A percentile compares a stretch with the other conserved stretches of the same genome.
Conservation (phyloP, 2,888 invertebrate genomes). For the Mimachlamys varia region DNA sequence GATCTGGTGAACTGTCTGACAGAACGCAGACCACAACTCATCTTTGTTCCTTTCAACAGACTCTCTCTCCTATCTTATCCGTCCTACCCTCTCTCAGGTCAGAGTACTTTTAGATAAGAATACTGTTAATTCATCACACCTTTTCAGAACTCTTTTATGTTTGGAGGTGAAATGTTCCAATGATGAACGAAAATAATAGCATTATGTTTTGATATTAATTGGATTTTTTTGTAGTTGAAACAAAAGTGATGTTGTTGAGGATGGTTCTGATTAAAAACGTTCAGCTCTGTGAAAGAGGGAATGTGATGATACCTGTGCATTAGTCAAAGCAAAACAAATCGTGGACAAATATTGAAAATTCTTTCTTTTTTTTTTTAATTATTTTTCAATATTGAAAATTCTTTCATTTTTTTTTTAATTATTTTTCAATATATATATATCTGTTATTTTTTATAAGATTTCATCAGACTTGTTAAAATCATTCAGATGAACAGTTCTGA, state of each 20-base stretch:
- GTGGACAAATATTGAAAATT: background rate
- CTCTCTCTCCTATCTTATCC: background rate
- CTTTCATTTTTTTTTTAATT: background rate
- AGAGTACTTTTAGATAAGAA: constrained; percentile 19
- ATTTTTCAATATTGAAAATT: background rate
- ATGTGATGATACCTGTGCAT: background rate
- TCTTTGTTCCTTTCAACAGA: constrained; percentile 26
- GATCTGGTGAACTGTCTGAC: background rate
- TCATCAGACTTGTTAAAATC: background rate
- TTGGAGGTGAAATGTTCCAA: background rate
- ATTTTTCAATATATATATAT: too few species aligned
- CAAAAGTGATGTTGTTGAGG: background rate
- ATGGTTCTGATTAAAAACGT: background rate
- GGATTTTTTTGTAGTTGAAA: background rate
- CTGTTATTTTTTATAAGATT: too few species aligned
- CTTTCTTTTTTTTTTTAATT: background rate
- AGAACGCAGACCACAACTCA: background rate
- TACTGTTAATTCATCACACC: background rate
- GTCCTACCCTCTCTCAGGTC: background rate
- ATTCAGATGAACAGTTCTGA: background rate
- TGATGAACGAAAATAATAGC: background rate
- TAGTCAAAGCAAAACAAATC: background rate
- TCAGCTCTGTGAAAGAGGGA: background rate
- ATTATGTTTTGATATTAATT: constrained; percentile 10
- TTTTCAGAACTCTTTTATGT: background rate